Evolutionary conservation across 2,797 vertebrate genomes (phyloP).

Genomic region (Sebastes taczanowskii): DNA sequence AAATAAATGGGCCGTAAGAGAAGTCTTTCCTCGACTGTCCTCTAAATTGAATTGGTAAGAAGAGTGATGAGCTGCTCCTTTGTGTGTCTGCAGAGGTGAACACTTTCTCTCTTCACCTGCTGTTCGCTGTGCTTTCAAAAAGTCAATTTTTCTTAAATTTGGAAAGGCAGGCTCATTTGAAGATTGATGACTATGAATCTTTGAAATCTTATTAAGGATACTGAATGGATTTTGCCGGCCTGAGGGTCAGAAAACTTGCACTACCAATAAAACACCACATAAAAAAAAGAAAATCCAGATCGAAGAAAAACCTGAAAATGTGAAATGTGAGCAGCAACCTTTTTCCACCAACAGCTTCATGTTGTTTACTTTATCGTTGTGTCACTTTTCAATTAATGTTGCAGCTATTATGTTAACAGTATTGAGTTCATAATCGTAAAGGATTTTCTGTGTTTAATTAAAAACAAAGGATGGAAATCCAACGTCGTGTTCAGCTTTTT

Average conservation of each 20-base stretch:
- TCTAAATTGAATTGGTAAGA: constrained; percentile 63
- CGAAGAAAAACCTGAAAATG: constrained; percentile 24
- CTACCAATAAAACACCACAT: constrained; percentile 48
- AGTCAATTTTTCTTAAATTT: constrained; percentile 72
- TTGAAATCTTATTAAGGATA: constrained; percentile 71
- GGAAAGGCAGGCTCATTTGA: constrained; percentile 63
- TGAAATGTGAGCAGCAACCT: constrained; percentile 3
- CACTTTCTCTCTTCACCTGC: constrained; percentile 53
- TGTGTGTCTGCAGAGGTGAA: constrained; percentile 59
- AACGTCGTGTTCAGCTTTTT: not conserved
- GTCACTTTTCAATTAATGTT: not conserved
- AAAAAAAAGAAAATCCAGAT: constrained; percentile 11
- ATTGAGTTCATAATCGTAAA: not conserved
- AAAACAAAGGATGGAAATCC: not conserved
- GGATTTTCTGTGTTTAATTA: not conserved
- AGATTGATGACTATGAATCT: constrained; percentile 72
- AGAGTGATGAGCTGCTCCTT: constrained; percentile 61
- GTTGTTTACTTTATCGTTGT: not conserved
- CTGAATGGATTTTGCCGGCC: constrained; percentile 64
- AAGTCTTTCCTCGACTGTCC: constrained; percentile 52
- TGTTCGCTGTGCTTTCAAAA: constrained; percentile 61
- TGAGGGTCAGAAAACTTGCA: constrained; percentile 52
- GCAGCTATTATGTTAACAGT: not conserved
- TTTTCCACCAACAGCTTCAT: not conserved
- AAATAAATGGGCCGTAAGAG: constrained; percentile 58